Evolutionary conservation across 37 sponge, comb jelly and placozoan genomes (phyloP), one percentile per base, ranked within the genome.

Genomic region (Petrosia ficiformis): DNA sequence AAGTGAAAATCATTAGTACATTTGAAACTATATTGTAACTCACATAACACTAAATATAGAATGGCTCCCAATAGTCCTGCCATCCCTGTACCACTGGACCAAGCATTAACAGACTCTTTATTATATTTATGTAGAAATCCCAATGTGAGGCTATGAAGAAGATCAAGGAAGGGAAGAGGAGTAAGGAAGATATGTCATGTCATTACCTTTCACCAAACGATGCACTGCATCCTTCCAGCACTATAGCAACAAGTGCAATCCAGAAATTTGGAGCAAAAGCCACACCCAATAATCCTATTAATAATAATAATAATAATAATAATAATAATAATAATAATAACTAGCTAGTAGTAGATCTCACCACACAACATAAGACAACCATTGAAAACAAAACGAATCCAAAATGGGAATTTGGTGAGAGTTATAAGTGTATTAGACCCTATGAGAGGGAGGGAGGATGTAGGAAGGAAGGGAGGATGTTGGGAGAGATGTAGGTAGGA

Each of bases 41-140:
- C 11, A 67, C 72, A 72, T 74, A 88, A 69, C 35, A 65, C 63
- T 29, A 88, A 40, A 68, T 88, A 88, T 4, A 82, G 68, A n/a
- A 74, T 59, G 2, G 89, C 83, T 16, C 89, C 89, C 25, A 78
- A n/a, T 35, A 88, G 39, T 25, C 89, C 89, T 29, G 89, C 89
- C 65, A 88, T 72, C 24, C 89, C 89, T 3, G 89, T 88, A 34
- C 89, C 89, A 71, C 83, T 82, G 42, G 79, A 71, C 89, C 89
- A 88, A 16, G 89, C 82, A 56, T 59, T 88, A 2, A 88, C 37
- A 1, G 77, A 78, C 11, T 61, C 61, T 41, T 70, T 75, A 39
- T 39, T 32, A 38, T 35, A 75, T 35, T 29, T 44, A 10, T 34
- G 69, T 34, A 83, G 61, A 43, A 73, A 83, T 22, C 75, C 83